Evolutionary conservation across 37 sponge, comb jelly and placozoan genomes (phyloP).

Genomic region (Petrosia ficiformis): DNA sequence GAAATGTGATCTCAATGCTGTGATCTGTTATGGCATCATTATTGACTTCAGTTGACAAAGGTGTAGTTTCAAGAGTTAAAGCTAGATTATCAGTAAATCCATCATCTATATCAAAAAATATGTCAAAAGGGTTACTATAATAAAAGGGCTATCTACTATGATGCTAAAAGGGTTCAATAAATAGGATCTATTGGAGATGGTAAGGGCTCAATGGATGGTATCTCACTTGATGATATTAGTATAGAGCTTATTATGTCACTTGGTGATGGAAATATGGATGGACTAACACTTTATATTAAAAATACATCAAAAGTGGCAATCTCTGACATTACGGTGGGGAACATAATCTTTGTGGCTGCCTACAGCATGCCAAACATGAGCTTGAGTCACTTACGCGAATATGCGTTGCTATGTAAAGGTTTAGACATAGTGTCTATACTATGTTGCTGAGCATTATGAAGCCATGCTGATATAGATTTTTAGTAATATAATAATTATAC

Average conservation of each 20-base stretch:
- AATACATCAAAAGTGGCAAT: background rate
- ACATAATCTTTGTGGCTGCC: no score
- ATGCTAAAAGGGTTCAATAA: conserved; percentile 39
- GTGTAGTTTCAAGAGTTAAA: conserved; percentile 12
- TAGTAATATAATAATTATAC: no score
- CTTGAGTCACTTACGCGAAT: no score
- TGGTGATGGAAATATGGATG: background rate
- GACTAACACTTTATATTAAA: background rate
- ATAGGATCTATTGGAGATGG: conserved; percentile 21
- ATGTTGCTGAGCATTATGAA: no score
- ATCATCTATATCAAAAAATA: conserved; percentile 50
- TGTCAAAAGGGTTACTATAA: conserved; percentile 24
- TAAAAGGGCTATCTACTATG: conserved; percentile 17
- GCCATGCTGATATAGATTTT: no score
- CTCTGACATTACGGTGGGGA: no score
- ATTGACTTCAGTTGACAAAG: conserved; percentile 5
- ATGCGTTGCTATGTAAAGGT: no score
- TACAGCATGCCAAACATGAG: no score
- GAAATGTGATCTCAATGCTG: conserved; percentile 27
- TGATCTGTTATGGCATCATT: conserved; percentile 20
- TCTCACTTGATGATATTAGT: background rate
- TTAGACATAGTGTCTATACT: no score
- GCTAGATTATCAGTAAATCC: conserved; percentile 19
- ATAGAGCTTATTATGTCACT: background rate
- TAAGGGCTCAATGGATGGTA: background rate